Percentiles rank a stretch among this genome's conserved stretches.
Evolutionary conservation across 2,888 invertebrate species (phyloP).

Genomic region (Metacarcinus magister): DNA sequence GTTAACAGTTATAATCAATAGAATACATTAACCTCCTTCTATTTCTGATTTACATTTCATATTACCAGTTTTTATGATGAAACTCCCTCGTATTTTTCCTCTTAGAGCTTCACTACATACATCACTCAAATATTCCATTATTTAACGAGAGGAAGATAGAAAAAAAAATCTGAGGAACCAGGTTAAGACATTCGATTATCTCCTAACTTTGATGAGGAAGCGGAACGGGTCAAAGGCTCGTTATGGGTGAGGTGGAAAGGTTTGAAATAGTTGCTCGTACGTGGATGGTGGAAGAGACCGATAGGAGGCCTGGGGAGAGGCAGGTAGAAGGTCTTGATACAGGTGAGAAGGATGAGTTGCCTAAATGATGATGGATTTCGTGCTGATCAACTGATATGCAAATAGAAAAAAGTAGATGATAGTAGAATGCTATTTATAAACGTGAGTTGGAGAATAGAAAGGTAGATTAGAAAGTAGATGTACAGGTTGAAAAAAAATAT

Average conservation of each 20-base stretch:
- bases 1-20: not conserved
- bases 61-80: not conserved
- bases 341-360: not conserved
- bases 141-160: not conserved
- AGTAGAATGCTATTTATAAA: not conserved
- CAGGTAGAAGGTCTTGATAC: not conserved
- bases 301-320: no score
- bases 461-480: no score
- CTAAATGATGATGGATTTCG: no score
- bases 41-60: not conserved
- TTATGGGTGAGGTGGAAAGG: no score
- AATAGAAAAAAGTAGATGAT: no score
- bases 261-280: no score
- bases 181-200: not conserved
- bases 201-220: not conserved
- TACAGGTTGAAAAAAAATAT: no score
- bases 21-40: no score
- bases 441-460: not conserved
- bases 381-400: no score
- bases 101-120: not conserved
- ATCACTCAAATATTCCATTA: not conserved
- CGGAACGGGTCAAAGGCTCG: no score
- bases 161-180: not conserved
- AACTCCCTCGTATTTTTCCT: not conserved
- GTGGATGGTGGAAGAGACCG: no score